A percentile compares a stretch with the other conserved stretches of the same genome.
Evolutionary conservation across 2,113 vertebrate species (phyloP).

Genomic region (Mionectes macconnelli): DNA sequence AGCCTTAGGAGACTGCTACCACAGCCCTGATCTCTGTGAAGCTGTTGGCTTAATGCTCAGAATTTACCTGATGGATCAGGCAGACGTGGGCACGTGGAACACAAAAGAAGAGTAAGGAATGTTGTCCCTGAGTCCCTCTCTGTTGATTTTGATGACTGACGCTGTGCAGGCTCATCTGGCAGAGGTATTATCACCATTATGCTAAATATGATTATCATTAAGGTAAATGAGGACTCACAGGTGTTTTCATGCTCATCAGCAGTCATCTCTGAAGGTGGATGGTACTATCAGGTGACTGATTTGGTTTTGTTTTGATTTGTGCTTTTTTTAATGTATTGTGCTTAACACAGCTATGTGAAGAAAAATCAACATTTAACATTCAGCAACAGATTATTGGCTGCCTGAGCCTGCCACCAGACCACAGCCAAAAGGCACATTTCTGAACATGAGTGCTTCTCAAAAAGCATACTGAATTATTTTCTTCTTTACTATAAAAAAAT

Average conservation of each 20-base stretch:
- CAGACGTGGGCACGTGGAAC: not conserved
- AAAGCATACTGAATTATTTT: not conserved
- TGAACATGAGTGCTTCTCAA: not conserved
- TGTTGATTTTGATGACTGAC: not conserved
- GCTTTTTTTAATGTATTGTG: not conserved
- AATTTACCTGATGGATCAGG: not conserved
- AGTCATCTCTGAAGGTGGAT: not conserved
- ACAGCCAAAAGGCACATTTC: not conserved
- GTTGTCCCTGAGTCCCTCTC: not conserved
- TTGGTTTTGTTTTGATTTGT: not conserved
- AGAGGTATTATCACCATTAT: not conserved
- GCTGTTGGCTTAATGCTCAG: not conserved
- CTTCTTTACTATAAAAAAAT: not conserved
- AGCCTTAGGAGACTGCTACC: not conserved
- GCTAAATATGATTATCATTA: not conserved
- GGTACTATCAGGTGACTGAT: not conserved
- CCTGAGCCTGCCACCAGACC: not conserved
- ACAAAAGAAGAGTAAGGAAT: not conserved
- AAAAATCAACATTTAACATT: not conserved
- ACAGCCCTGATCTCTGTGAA: not conserved
- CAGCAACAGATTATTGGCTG: not conserved
- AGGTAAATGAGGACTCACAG: not conserved
- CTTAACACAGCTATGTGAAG: not conserved
- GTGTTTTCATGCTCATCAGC: not conserved
- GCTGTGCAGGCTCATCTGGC: not conserved